Percentiles rank a stretch among this genome's conserved stretches.
phyloP scores from a whole-genome alignment of 2,113 vertebrate genomes.

The Pardalotus punctatus region DNA sequence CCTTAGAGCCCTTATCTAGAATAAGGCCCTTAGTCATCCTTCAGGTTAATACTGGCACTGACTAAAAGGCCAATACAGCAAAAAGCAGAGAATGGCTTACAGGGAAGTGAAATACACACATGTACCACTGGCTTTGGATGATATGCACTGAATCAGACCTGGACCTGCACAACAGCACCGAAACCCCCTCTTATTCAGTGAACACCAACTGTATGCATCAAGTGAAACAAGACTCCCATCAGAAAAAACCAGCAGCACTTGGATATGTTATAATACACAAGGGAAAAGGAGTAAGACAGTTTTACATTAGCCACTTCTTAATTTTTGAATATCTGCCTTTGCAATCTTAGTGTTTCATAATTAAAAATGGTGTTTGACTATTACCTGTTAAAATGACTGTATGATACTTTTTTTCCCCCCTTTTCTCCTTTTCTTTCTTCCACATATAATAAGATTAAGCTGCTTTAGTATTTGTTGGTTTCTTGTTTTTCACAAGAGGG shows the following conservation, averaged over 20 bases:
- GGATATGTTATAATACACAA: neutral
- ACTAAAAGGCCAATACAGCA: neutral
- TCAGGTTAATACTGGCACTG: neutral
- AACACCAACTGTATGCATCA: neutral
- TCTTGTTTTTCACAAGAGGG: neutral
- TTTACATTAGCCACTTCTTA: neutral
- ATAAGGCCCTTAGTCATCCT: neutral
- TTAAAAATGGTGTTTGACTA: neutral
- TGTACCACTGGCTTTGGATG: neutral
- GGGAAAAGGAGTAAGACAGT: neutral
- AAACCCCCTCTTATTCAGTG: neutral
- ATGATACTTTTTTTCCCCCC: neutral
- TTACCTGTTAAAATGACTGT: neutral
- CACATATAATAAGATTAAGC: neutral
- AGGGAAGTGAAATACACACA: neutral
- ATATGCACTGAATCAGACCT: rapidly evolving
- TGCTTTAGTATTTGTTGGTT: neutral
- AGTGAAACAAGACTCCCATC: neutral
- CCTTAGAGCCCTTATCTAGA: neutral
- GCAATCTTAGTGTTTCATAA: neutral
- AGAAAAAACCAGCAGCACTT: neutral
- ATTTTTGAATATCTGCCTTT: neutral
- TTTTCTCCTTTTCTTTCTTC: neutral
- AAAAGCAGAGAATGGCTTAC: neutral
- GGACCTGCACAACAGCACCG: neutral